Evolutionary conservation across 2,113 vertebrate genomes (phyloP).

Genomic region (Phaethornis superciliosus): DNA sequence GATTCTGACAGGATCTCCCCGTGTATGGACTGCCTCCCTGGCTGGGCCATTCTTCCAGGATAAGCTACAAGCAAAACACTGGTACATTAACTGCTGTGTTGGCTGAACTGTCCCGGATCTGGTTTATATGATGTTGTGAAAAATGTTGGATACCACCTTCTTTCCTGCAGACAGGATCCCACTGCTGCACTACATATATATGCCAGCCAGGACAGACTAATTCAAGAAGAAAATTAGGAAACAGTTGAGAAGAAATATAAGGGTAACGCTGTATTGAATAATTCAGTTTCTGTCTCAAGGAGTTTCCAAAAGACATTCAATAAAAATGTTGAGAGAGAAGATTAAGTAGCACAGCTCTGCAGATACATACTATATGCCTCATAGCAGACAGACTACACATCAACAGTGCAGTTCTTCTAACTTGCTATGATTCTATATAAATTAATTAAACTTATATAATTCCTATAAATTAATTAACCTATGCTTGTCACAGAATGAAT

Average conservation of each 20-base stretch:
- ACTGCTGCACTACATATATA: neutral
- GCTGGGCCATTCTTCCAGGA: neutral
- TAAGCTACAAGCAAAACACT: constrained; percentile 27
- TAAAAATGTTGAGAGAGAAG: neutral
- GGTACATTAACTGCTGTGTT: constrained; percentile 9
- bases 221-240: neutral
- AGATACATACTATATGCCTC: fast-evolving
- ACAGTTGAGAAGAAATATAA: neutral
- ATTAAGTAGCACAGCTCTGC: neutral
- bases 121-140: neutral
- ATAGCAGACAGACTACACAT: neutral
- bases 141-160: neutral
- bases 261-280: neutral
- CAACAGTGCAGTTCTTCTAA: neutral
- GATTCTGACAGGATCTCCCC: neutral
- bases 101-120: neutral
- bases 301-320: neutral
- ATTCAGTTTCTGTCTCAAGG: neutral
- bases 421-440: neutral
- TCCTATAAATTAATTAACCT: neutral
- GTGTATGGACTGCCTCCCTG: neutral
- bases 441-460: neutral
- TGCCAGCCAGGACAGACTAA: neutral
- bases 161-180: neutral
- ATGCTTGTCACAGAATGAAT: neutral